Evolutionary conservation across 2,888 invertebrate species (phyloP).

Genomic region (Esperia sulphurella): DNA sequence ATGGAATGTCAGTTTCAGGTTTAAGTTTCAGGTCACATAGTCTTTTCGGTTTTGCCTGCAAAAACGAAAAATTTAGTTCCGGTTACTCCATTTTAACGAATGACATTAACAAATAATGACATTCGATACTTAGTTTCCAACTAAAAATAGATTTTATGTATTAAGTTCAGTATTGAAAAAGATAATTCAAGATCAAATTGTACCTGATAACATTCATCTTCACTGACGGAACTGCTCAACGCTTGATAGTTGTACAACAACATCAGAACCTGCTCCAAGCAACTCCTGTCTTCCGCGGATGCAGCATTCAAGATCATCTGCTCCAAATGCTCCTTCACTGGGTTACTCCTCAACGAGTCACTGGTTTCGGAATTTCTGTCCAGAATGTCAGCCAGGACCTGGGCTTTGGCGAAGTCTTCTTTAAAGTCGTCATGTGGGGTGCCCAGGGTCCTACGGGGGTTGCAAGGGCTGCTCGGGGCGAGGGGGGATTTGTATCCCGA

Average conservation of each 20-base stretch:
- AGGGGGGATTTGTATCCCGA: constrained; percentile 76
- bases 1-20: constrained; percentile 58
- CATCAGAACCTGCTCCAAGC: constrained; percentile 81
- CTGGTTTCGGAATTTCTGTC: constrained; percentile 67
- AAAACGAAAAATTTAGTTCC: constrained; percentile 15
- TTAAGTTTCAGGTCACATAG: constrained; percentile 63
- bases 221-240: constrained; percentile 74
- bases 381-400: constrained; percentile 64
- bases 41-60: constrained; percentile 66
- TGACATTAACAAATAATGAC: too few species aligned
- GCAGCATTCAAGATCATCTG: constrained; percentile 73
- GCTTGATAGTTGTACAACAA: constrained; percentile 81
- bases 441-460: constrained; percentile 53
- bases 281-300: constrained; percentile 79
- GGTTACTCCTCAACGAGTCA: constrained; percentile 67
- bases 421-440: constrained; percentile 69
- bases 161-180: not conserved
- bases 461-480: constrained; percentile 66
- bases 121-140: not conserved
- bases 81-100: not conserved
- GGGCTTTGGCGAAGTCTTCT: constrained; percentile 72
- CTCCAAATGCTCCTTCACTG: constrained; percentile 71
- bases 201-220: constrained; percentile 78
- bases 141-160: too few species aligned
- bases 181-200: constrained; percentile 20